A percentile compares a stretch with the other conserved stretches of the same genome.
Evolutionary conservation across 2,888 invertebrate species (phyloP).

Genomic region (Danaus chrysippus): DNA sequence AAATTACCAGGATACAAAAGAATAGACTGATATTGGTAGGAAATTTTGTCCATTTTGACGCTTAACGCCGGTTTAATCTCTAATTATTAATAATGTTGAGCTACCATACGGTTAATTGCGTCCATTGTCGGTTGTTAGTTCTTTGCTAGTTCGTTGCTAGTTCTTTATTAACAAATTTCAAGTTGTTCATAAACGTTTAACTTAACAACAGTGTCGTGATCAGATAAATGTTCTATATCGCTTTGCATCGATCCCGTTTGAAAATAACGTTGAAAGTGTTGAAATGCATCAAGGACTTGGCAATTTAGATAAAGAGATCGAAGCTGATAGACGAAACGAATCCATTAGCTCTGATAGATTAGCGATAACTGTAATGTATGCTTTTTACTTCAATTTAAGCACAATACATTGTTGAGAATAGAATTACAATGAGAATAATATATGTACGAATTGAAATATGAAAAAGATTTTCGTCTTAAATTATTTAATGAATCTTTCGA

Average conservation of each 20-base stretch:
- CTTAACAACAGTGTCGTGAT: conserved; percentile 13
- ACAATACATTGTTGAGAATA: neutral
- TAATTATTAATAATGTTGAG: too few relatives aligned
- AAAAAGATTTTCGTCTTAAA: too few relatives aligned
- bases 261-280: conserved; percentile 42
- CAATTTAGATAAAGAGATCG: conserved; percentile 57
- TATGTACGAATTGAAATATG: too few relatives aligned
- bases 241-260: conserved; percentile 26
- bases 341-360: conserved; percentile 52
- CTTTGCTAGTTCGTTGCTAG: too few relatives aligned
- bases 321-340: conserved; percentile 53
- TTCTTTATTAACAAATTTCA: neutral
- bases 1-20: too few relatives aligned
- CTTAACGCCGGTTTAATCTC: too few relatives aligned
- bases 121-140: too few relatives aligned
- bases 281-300: conserved; percentile 54
- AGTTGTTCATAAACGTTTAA: conserved; percentile 11
- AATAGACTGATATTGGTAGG: too few relatives aligned
- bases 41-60: too few relatives aligned
- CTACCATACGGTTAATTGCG: too few relatives aligned
- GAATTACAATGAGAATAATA: too few relatives aligned
- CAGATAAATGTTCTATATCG: conserved; percentile 22
- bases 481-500: too few relatives aligned
- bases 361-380: conserved; percentile 33
- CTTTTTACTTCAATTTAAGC: conserved; percentile 21